phyloP scores from a whole-genome alignment of 2,797 vertebrate species.

The Diplodus puntazzo region DNA sequence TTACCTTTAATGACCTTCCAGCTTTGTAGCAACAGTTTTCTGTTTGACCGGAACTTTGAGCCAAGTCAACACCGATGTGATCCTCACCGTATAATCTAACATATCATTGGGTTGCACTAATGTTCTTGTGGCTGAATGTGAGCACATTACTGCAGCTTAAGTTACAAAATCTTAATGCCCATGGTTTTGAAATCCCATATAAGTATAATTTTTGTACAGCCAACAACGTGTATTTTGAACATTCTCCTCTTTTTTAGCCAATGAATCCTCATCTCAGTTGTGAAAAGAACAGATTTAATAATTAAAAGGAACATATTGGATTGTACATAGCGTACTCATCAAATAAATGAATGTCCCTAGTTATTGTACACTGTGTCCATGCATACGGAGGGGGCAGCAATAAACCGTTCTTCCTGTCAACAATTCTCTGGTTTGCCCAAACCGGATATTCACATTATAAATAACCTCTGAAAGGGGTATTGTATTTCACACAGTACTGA shows the following conservation, averaged over 20 bases:
- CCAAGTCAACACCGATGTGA: neutral
- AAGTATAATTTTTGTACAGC: neutral
- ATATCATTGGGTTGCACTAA: neutral
- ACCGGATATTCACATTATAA: slow-evolving; percentile 12
- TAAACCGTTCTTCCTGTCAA: neutral
- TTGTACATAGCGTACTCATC: neutral
- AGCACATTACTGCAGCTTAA: neutral
- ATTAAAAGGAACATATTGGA: neutral
- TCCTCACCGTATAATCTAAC: neutral
- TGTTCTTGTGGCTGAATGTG: neutral
- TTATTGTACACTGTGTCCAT: neutral
- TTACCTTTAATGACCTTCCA: neutral
- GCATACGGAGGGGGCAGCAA: neutral
- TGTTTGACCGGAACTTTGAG: neutral
- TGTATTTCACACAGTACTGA: slow-evolving; percentile 6
- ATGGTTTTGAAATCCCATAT: neutral
- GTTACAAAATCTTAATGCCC: neutral
- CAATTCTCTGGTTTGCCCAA: neutral
- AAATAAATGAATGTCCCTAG: neutral
- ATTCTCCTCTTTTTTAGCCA: neutral
- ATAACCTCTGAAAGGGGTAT: neutral
- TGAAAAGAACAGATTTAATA: neutral
- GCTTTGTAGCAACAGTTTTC: neutral
- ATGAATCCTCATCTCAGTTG: neutral
- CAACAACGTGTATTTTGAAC: neutral